Percentiles rank a stretch among this genome's conserved stretches.
These are phyloP conservation scores for Salvelinus alpinus DNA, from an alignment of 2,113 vertebrate species.

Conservation along the genomic window DNA sequence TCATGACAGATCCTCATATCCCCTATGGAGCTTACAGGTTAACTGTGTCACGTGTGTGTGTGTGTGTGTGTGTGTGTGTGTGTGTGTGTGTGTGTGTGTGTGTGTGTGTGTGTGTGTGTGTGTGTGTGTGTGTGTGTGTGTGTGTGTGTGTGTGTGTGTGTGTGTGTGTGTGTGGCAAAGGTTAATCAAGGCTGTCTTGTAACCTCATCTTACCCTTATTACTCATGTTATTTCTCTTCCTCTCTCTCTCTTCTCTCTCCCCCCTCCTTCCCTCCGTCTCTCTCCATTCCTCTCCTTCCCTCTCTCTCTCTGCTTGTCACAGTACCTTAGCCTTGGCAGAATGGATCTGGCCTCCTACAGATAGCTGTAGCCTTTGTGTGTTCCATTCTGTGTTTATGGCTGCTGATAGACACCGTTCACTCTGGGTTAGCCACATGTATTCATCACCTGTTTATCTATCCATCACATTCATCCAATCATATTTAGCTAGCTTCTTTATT, in stretches of 20 bases:
- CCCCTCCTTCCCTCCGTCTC: constrained; percentile 32
- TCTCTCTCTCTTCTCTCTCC: constrained; percentile 18
- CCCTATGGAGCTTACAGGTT: too few relatives aligned
- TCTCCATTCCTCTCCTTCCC: constrained; percentile 56
- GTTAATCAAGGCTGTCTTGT: constrained; percentile 69
- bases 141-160: constrained; percentile 19
- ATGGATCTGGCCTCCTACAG: too few relatives aligned
- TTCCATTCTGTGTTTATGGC: background rate
- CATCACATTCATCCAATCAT: too few relatives aligned
- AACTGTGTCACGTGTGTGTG: too few relatives aligned
- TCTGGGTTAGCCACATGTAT: constrained; percentile 34
- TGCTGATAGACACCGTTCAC: too few relatives aligned
- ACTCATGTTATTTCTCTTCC: background rate
- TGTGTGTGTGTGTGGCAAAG: constrained; percentile 49
- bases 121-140: too few relatives aligned
- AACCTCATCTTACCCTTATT: constrained; percentile 52
- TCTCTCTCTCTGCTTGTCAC: constrained; percentile 18
- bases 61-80: too few relatives aligned
- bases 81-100: too few relatives aligned
- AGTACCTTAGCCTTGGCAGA: constrained; percentile 28
- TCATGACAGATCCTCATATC: too few relatives aligned
- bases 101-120: constrained; percentile 27
- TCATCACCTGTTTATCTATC: too few relatives aligned
- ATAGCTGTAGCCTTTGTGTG: background rate
- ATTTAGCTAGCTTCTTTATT: constrained; percentile 8